Base-by-base conservation (phyloP, 2,113 vertebrate genomes). In the Nothocercus julius region DNA sequence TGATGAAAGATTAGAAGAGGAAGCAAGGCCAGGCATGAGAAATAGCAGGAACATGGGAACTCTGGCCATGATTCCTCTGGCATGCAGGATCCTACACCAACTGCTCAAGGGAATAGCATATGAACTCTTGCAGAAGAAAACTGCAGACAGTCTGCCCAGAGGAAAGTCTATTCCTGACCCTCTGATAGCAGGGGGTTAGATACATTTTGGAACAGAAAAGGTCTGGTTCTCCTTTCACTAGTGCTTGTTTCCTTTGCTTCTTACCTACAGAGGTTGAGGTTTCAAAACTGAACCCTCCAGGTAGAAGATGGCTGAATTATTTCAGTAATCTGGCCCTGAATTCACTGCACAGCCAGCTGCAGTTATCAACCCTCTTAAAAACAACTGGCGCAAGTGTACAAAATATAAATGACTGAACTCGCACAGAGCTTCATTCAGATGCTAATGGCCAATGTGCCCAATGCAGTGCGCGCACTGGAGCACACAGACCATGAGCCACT, bases 401-500 rank as follows among this genome's bases (percentile, higher is more conserved):
- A 40, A 84, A 70, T 5, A 1, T 0, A 56, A 56, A 3, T 1
- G 22, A 22, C 1, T 6, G 54, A 51, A 16, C 0, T 1, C 61
- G 22, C 22, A 22, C 4, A 2, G 14, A 38, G 66, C 51, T 51
- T 12, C 17, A 5, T 8, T 59, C 40, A n/a, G 59, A 42, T 7
- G 32, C 59, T 9, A 63, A 77, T 54, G n/a, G 63, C 85, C 15
- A 24, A 27, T 21, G 20, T 0, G 0, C n/a, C 73, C 19, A 78
- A 63, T 18, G 68, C 45, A 2, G 1, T 3, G 45, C 56, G 44
- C 1, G 8, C 12, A 3, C 79, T 19, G 45, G n/a, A 47, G 44
- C 9, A 21, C 32, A 21, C 38, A 61, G 76, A 24, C 17, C 21
- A 87, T 40, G 28, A 49, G 40, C 64, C 76, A 76, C n/a, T 7